A percentile compares a stretch with the other conserved stretches of the same genome.
Conservation (phyloP, 2,113 vertebrate species). For the human (Homo sapiens) region DNA sequence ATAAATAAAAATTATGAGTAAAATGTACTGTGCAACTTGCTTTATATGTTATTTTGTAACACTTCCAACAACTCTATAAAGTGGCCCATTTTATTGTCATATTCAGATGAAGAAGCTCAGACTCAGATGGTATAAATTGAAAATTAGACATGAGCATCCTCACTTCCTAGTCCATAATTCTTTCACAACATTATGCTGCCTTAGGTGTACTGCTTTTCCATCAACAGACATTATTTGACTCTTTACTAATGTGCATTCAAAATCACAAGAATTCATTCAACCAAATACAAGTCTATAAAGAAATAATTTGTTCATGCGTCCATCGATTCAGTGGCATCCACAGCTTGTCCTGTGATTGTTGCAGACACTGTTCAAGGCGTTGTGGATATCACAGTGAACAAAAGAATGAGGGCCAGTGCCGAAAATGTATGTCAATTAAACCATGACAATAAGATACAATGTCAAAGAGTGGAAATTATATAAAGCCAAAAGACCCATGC, state of each 20-base stretch:
- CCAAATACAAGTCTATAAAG: background rate
- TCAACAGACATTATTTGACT: background rate
- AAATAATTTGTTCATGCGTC: background rate
- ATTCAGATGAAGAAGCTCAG: background rate
- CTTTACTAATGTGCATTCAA: background rate
- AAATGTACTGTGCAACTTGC: background rate
- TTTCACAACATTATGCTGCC: background rate
- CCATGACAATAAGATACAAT: fast-evolving
- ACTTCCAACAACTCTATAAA: background rate
- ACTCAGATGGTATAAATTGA: background rate
- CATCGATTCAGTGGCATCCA: background rate
- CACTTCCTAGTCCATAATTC: background rate
- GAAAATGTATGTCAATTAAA: background rate
- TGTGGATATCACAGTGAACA: fast-evolving
- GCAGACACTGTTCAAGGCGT: background rate
- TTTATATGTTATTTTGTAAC: background rate
- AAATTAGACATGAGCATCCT: background rate
- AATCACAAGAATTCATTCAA: background rate
- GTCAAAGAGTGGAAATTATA: too few species aligned
- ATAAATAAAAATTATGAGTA: background rate
- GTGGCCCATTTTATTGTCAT: background rate
- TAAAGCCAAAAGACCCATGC: background rate
- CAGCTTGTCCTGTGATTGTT: background rate
- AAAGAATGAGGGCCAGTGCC: background rate
- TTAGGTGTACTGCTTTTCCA: background rate